These are phyloP conservation scores for Peromyscus attwateri DNA, from an alignment of 2,797 vertebrate species.

Conservation along the genomic window DNA sequence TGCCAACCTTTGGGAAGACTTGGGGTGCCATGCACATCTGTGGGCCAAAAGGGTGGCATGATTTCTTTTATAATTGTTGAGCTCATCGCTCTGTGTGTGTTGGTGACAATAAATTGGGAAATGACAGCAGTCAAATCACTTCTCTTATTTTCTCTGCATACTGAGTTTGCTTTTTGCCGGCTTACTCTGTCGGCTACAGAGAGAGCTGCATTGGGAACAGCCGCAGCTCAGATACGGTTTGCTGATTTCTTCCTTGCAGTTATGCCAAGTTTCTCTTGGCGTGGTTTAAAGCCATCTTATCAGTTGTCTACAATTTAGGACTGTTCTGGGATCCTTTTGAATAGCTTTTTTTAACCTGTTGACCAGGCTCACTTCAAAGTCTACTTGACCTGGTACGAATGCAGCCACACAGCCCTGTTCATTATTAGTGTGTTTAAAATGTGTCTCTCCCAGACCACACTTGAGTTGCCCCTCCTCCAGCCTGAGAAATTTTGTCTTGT, in stretches of 20 bases:
- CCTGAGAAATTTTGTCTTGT: background rate
- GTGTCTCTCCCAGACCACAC: background rate
- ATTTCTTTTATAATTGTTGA: background rate
- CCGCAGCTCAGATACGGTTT: background rate
- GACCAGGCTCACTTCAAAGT: background rate
- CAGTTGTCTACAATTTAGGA: background rate
- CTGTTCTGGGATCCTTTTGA: background rate
- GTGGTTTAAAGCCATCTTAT: background rate
- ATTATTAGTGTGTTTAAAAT: background rate
- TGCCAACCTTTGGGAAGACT: background rate
- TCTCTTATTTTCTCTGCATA: background rate
- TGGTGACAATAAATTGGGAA: background rate
- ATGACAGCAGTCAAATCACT: background rate
- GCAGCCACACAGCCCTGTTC: background rate
- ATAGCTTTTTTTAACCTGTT: background rate
- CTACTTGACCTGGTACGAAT: background rate
- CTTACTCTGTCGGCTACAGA: background rate
- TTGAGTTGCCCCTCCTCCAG: background rate
- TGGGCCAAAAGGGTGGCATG: background rate
- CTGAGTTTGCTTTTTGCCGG: background rate
- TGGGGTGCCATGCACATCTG: fast-evolving
- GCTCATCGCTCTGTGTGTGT: background rate
- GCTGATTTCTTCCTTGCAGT: background rate
- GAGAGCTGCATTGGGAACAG: background rate
- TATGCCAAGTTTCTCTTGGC: background rate